Evolutionary conservation across 2,113 vertebrate species (phyloP), one percentile per base, ranked within the genome.

Genomic region (Ornithorhynchus anatinus): DNA sequence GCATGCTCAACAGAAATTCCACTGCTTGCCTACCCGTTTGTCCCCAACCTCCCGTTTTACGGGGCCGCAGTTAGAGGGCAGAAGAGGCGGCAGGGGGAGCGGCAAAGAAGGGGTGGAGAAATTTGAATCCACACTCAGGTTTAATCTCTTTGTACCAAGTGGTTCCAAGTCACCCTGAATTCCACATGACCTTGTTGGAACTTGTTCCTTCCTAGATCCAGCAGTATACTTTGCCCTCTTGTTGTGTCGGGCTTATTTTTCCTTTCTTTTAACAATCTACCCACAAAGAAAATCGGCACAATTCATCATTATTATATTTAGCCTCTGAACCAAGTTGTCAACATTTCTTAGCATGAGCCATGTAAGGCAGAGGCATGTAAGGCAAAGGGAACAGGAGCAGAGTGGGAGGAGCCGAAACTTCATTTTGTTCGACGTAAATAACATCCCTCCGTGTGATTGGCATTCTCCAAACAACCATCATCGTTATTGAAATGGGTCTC

Each of bases 401-500:
- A 83, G 89, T 92, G 89, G 87, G 81, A 91, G 88, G 87, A 84
- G 89, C 86, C 88, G 90, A 92, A 94, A 95, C 94, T 95, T 91
- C 88, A 92, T 91, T 88, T 79, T 90, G 89, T 91, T 91, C 86
- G 86, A 87, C 75, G 83, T 86, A 81, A 81, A 92, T 82, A 87
- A 88, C 75, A 67, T 75, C 87, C 77, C 82, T 78, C 80, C 85
- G 88, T 84, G 90, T 86, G 84, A 88, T 42, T 90, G 86, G 88
- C 89, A 92, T 92, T 93, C 89, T 92, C 93, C 89, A 90, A 91
- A 92, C 90, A 93, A 91, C 89, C 91, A 92, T 95, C 91, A 94
- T 89, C 94, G 94, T 94, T 94, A 94, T 92, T 96, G 92, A 96
- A 95, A 95, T 94, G 88, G 90, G 86, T 91, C 92, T 91, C 90